A percentile compares a stretch with the other conserved stretches of the same genome.
These are phyloP conservation scores for Drosophila prosaltans DNA, from an alignment of 1,140 invertebrate genomes.

Conservation along the genomic window DNA sequence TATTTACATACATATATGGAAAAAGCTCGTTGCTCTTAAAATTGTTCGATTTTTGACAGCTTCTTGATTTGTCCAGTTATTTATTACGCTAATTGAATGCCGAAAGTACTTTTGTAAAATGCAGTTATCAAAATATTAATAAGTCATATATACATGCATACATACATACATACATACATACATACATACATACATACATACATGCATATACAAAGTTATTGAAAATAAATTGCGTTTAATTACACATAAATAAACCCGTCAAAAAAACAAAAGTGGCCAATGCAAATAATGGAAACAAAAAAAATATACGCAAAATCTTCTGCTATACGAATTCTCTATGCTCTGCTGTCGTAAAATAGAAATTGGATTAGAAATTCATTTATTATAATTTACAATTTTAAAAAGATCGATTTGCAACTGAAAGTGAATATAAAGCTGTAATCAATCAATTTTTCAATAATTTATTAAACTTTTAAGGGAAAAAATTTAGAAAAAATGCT, in stretches of 20 bases:
- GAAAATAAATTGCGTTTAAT: conserved; percentile 65
- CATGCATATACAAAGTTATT: conserved; percentile 41
- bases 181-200: conserved; percentile 20
- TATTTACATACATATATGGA: too few species aligned
- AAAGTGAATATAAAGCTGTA: too few species aligned
- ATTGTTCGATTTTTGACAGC: conserved; percentile 4
- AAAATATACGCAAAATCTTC: background rate
- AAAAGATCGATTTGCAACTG: too few species aligned
- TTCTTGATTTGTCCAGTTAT: conserved; percentile 1
- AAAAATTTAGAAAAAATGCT: too few species aligned
- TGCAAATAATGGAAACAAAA: conserved; percentile 40
- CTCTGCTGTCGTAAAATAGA: too few species aligned
- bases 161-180: too few species aligned
- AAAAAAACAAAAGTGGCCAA: background rate
- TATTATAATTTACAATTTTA: too few species aligned
- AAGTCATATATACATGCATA: conserved; percentile 23
- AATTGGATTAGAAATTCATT: too few species aligned
- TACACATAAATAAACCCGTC: conserved; percentile 33
- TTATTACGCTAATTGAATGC: conserved; percentile 9
- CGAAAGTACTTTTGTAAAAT: background rate
- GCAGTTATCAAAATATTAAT: conserved; percentile 45
- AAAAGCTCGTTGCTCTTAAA: background rate
- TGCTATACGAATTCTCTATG: too few species aligned
- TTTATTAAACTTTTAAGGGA: too few species aligned
- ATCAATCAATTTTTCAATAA: too few species aligned